Base-by-base conservation (phyloP, 2,888 invertebrate genomes). In the Galerucella pusilla region DNA sequence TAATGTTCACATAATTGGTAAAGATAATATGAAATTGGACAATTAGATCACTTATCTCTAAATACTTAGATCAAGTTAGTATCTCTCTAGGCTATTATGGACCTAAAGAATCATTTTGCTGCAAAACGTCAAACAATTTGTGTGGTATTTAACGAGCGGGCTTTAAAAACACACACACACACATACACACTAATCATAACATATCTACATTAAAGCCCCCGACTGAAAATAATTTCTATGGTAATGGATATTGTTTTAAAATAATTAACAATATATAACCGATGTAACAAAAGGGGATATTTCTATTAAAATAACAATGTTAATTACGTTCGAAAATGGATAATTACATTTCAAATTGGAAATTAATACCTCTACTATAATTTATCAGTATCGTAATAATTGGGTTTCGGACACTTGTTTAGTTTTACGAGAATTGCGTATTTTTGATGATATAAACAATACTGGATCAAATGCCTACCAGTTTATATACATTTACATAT, bases 271-370 rank as follows among this genome's bases (percentile, higher is more conserved):
- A 28, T 68, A 68, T 45, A 59, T 59, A 45, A 60, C 11, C 45
- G 25, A 68, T 35, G 12, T 64, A 42, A 42, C 16, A 45, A 16
- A 42, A 64, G 64, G 20, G 64, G 64, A 64, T 64, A 64, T 73
- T 68, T 73, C 49, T 68, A 68, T 67, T 68, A 52, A 73, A 73
- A 73, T 59, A 68, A 63, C 67, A 73, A 61, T 45, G 61, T 68
- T 73, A 67, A 68, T 73, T 61, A 68, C 35, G 60, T 61, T 68
- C 73, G n/a, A 60, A 68, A 60, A 42, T 5, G 14, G 57, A 61
- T 61, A 73, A 73, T 73, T 73, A 61, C 68, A 61, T 52, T 46
- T 42, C 49, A 68, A 73, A 73, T 68, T 73, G 68, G 42, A 68
- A 42, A 67, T 68, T 67, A 68, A 73, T 73, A 61, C 57, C 60